Conservation (phyloP, 2,797 vertebrate genomes). For the Mus caroli region DNA sequence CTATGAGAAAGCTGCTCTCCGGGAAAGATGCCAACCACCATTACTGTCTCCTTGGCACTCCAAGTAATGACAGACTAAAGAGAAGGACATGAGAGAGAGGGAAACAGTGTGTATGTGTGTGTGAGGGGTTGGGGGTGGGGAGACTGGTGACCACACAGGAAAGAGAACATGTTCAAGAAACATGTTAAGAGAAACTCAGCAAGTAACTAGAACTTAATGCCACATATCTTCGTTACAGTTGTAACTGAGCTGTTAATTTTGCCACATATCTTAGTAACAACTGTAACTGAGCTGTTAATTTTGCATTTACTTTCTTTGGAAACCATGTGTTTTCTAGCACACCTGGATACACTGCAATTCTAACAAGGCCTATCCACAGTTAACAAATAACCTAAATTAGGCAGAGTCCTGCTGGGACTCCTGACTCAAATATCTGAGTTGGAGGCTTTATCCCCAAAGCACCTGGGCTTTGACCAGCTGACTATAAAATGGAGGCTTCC, state of each 20-base stretch:
- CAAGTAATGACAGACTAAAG: not conserved
- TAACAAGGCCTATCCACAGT: not conserved
- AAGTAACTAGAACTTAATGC: not conserved
- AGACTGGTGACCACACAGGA: not conserved
- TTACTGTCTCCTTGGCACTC: not conserved
- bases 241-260: not conserved
- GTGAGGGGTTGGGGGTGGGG: not conserved
- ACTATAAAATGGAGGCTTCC: not conserved
- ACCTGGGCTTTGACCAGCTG: not conserved
- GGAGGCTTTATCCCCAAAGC: not conserved
- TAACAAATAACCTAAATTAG: not conserved
- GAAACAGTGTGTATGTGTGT: not conserved
- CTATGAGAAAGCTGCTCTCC: not conserved
- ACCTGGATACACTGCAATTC: not conserved
- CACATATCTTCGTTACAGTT: not conserved
- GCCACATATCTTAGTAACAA: not conserved
- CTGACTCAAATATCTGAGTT: not conserved
- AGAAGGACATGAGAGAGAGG: not conserved
- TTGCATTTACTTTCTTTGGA: not conserved
- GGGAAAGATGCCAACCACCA: not conserved
- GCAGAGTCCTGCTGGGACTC: not conserved
- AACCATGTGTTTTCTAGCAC: not conserved
- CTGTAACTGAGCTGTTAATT: not conserved
- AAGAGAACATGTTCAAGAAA: not conserved
- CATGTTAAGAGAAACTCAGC: not conserved